These are phyloP conservation scores for Entosphenus tridentatus DNA, from an alignment of 2,113 vertebrate genomes.

Conservation along the genomic window DNA sequence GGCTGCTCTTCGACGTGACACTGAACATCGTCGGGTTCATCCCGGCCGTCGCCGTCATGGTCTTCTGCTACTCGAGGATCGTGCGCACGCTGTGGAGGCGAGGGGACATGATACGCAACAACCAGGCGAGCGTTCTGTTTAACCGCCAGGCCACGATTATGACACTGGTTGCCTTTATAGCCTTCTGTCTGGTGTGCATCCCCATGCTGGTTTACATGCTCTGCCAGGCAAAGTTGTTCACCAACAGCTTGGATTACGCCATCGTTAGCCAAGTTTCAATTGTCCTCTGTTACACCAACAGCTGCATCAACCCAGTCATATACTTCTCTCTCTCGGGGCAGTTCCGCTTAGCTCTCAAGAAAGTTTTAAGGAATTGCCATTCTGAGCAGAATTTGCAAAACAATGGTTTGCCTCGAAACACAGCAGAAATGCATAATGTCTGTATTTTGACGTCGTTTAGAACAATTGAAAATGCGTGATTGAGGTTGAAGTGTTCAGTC, in stretches of 20 bases:
- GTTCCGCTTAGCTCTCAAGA: conserved; percentile 8
- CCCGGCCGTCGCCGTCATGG: conserved; percentile 10
- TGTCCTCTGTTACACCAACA: conserved; percentile 12
- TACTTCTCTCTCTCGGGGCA: conserved; percentile 14
- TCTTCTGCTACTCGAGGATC: conserved; percentile 11
- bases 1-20: conserved; percentile 10
- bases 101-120: fast-evolving
- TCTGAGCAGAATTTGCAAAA: too few relatives aligned
- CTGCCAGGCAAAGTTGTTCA: not conserved
- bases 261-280: conserved; percentile 11
- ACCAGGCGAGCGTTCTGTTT: conserved; percentile 1
- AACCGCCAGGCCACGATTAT: conserved; percentile 9
- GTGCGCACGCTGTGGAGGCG: conserved; percentile 9
- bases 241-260: not conserved
- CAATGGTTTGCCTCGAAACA: too few relatives aligned
- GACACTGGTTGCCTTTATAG: conserved; percentile 6
- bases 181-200: conserved; percentile 12
- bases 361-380: conserved; percentile 2
- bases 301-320: conserved; percentile 11
- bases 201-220: conserved; percentile 11
- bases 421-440: too few relatives aligned
- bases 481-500: too few relatives aligned
- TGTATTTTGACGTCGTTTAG: too few relatives aligned
- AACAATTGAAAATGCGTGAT: too few relatives aligned
- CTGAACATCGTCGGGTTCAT: conserved; percentile 14